Conservation (phyloP, 2,797 vertebrate genomes). For the Onychomys torridus region DNA sequence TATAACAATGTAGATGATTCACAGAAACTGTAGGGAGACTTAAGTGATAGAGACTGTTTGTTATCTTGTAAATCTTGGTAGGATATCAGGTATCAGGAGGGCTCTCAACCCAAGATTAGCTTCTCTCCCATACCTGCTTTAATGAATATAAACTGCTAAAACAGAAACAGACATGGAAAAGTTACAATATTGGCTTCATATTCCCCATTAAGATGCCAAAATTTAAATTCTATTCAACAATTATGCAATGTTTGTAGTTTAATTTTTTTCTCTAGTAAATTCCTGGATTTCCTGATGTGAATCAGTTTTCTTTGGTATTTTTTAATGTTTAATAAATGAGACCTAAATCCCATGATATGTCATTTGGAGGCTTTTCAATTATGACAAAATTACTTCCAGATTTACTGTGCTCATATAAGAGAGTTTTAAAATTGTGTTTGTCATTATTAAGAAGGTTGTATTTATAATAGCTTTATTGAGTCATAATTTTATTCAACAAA, state of each 20-base stretch:
- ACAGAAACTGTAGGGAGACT: conserved; percentile 29
- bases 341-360: conserved; percentile 34
- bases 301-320: conserved; percentile 41
- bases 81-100: not conserved
- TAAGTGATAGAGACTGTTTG: not conserved
- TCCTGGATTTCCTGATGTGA: conserved; percentile 44
- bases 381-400: conserved; percentile 65
- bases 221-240: conserved; percentile 52
- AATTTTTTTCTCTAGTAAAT: conserved; percentile 56
- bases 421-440: conserved; percentile 37
- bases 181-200: not conserved
- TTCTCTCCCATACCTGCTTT: not conserved
- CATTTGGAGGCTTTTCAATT: conserved; percentile 59
- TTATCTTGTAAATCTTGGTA: conserved; percentile 52
- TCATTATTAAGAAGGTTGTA: conserved; percentile 32
- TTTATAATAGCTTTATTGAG: conserved; percentile 29
- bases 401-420: not conserved
- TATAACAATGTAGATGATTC: not conserved
- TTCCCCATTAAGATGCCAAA: conserved; percentile 26
- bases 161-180: not conserved
- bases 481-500: conserved; percentile 51
- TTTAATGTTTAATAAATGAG: conserved; percentile 48
- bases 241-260: conserved; percentile 37
- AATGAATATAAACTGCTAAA: conserved; percentile 12
- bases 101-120: conserved; percentile 25